Percentiles rank a stretch among this genome's conserved stretches.
Conservation (phyloP, 2,888 invertebrate genomes). For the Cryptocephalus moraei region DNA sequence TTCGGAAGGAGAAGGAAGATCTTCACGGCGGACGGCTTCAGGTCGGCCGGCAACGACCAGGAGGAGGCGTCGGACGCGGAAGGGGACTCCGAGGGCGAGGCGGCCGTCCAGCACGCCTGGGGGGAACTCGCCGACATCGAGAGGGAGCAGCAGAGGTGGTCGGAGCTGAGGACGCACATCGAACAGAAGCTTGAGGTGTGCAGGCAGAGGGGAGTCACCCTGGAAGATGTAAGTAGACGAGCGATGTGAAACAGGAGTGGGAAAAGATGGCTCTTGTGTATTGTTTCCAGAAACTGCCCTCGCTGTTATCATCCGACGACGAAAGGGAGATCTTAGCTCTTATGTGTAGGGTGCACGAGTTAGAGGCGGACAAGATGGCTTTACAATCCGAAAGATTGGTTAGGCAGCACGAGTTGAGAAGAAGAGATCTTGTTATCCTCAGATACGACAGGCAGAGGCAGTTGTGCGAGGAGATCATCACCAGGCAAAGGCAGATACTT, state of each 20-base stretch:
- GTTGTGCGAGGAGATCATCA: slow-evolving; percentile 85
- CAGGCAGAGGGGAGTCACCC: slow-evolving; percentile 62
- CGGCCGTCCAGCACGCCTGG: slow-evolving; percentile 73
- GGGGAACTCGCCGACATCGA: slow-evolving; percentile 74
- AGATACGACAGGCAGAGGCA: slow-evolving; percentile 75
- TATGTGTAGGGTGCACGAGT: slow-evolving; percentile 83
- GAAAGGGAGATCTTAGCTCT: slow-evolving; percentile 82
- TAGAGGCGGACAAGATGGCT: slow-evolving; percentile 90
- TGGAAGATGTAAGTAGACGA: slow-evolving; percentile 70
- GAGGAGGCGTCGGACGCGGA: slow-evolving; percentile 28
- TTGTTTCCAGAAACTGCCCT: slow-evolving; percentile 67
- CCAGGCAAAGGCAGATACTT: slow-evolving; percentile 73
- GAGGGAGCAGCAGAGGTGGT: slow-evolving; percentile 73
- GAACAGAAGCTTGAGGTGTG: slow-evolving; percentile 75
- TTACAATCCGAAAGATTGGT: slow-evolving; percentile 79
- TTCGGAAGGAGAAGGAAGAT: slow-evolving; percentile 21
- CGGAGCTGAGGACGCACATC: slow-evolving; percentile 63
- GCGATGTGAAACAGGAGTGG: background rate
- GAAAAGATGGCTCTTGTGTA: background rate
- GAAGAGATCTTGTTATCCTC: slow-evolving; percentile 73
- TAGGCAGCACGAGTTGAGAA: slow-evolving; percentile 74
- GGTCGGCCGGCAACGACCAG: slow-evolving; percentile 33
- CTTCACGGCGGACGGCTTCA: slow-evolving; percentile 28
- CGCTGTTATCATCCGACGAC: slow-evolving; percentile 74
- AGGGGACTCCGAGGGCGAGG: slow-evolving; percentile 46